Conservation (phyloP, 2,797 vertebrate species). For the Myotis pilosus region DNA sequence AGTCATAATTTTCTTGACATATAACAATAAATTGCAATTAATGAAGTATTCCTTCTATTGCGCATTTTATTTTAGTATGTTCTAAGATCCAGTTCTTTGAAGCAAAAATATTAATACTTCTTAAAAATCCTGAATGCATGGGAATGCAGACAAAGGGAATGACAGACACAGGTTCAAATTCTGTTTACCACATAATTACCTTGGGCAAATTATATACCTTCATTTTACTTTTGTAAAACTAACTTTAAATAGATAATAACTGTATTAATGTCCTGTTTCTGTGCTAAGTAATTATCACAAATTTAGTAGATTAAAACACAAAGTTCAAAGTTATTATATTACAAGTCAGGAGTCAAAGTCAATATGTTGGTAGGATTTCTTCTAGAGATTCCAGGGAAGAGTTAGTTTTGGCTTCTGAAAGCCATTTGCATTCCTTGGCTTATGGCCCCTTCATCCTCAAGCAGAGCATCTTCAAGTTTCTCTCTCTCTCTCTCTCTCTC, state of each 20-base stretch:
- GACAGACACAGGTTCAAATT: background rate
- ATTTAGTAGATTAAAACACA: background rate
- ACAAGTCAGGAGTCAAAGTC: background rate
- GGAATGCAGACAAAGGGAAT: background rate
- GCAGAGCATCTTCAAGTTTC: background rate
- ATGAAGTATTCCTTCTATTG: background rate
- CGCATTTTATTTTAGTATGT: background rate
- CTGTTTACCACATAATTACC: background rate
- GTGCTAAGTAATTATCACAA: background rate
- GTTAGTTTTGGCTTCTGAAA: background rate
- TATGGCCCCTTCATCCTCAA: background rate
- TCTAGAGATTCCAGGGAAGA: background rate
- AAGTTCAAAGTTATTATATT: background rate
- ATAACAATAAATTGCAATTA: background rate
- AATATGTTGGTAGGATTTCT: background rate
- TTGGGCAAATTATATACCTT: background rate
- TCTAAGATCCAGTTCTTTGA: background rate
- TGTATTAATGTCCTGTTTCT: background rate
- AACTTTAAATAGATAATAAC: background rate
- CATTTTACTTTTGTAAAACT: background rate
- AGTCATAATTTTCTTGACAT: background rate
- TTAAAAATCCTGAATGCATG: background rate
- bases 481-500: background rate
- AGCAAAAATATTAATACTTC: background rate
- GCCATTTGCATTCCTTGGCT: background rate